Evolutionary conservation across 37 sponge, comb jelly and placozoan genomes (phyloP), one percentile per base, ranked within the genome.

Genomic region (Spongilla lacustris): DNA sequence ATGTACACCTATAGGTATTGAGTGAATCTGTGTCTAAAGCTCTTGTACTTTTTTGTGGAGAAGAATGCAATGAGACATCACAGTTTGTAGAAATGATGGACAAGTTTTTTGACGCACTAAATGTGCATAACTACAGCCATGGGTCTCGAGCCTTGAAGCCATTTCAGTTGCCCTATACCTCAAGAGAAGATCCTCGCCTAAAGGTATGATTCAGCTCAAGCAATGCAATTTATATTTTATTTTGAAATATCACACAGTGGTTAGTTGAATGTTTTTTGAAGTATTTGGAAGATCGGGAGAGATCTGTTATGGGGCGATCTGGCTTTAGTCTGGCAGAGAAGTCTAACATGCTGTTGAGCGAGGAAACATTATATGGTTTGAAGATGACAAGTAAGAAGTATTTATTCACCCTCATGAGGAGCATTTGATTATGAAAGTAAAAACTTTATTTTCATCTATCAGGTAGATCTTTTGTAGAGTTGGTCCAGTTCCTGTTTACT

Each of bases 1-100:
- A 68, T 67, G 23, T n/a, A 29, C 36, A n/a, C n/a, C 34, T 46
- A 14, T 35, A 86, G 80, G 80, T 79, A 30, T 50, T 86, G 26
- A 86, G 87, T 79, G 73, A 79, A 49, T 86, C 87, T 31, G 87
- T 86, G 46, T 80, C 80, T 19, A 86, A 86, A 25, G 80, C 80
- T 36, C 11, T 87, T 30, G n/a, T 29, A 25, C 74, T 86, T 19
- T 35, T 24, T 67, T 79, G 80, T 36, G 67, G 58, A 30, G 34
- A 34, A 10, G 80, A 79, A 24, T 70, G 73, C 41, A 36, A 69
- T 4, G 87, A 80, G n/a, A 86, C 87, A 38, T 73, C 77, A 50
- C 41, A 32, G n/a, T 86, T 86, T 41, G 69, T 77, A 22, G 22
- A 26, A 21, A 36, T 79, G 38, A 76, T 86, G 76, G 87, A 86